Evolutionary conservation across 2,797 vertebrate species (phyloP).

Genomic region (Tragelaphus oryx): DNA sequence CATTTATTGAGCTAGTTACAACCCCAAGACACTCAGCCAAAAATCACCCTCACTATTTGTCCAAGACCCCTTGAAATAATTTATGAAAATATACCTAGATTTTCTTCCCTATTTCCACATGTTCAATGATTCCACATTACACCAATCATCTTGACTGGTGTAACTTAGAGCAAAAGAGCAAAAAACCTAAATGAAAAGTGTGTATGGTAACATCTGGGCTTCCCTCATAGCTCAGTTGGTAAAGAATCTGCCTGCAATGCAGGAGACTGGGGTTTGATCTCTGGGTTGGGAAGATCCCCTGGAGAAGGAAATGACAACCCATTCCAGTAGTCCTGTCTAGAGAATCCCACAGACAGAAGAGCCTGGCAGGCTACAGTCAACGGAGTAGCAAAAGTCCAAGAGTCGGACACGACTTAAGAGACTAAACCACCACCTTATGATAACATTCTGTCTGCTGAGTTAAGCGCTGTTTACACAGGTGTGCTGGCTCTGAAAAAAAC

Average conservation of each 20-base stretch:
- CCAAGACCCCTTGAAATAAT: not conserved
- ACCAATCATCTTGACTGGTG: not conserved
- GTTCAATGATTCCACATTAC: not conserved
- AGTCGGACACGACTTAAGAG: not conserved
- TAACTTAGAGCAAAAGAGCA: not conserved
- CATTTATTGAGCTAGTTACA: not conserved
- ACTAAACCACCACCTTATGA: not conserved
- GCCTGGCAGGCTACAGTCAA: not conserved
- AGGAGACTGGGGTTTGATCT: not conserved
- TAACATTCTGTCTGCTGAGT: not conserved
- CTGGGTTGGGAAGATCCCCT: not conserved
- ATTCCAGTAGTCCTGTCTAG: not conserved
- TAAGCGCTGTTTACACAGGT: not conserved
- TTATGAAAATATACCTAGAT: conserved; percentile 22
- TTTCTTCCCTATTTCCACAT: not conserved
- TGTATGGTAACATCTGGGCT: not conserved
- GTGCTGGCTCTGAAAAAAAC: not conserved
- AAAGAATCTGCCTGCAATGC: not conserved
- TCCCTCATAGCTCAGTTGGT: not conserved
- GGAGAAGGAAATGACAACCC: not conserved
- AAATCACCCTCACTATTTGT: not conserved
- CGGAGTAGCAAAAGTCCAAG: not conserved
- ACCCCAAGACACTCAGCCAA: not conserved
- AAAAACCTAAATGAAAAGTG: not conserved
- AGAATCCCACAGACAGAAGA: not conserved